Evolutionary conservation across 2,797 vertebrate species (phyloP).

Genomic region (Halcyon badia): DNA sequence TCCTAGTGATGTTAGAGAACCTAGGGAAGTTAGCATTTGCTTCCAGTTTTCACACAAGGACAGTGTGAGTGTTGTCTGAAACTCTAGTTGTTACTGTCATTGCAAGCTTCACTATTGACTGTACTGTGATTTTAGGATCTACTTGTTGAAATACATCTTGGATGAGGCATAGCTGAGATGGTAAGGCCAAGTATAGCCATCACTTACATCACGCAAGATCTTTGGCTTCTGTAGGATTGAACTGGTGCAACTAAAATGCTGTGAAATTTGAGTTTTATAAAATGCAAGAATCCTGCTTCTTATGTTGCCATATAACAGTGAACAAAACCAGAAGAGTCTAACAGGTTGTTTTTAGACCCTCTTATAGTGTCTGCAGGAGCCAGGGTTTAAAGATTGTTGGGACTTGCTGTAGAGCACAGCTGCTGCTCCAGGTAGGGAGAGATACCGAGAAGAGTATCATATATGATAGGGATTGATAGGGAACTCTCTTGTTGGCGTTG

Average conservation of each 20-base stretch:
- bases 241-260: not conserved
- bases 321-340: not conserved
- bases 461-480: conserved; percentile 45
- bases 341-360: not conserved
- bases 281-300: not conserved
- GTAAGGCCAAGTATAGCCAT: not conserved
- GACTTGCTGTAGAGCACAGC: conserved; percentile 48
- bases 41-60: not conserved
- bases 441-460: not conserved
- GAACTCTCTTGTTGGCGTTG: conserved; percentile 16
- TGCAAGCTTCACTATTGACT: not conserved
- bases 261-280: not conserved
- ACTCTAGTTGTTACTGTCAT: not conserved
- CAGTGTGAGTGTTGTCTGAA: not conserved
- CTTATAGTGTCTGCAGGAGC: not conserved
- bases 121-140: not conserved
- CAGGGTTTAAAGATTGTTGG: conserved; percentile 35
- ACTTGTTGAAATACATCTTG: not conserved
- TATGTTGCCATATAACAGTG: not conserved
- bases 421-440: conserved; percentile 18
- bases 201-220: not conserved
- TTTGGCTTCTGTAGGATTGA: not conserved
- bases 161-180: not conserved
- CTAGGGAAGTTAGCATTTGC: not conserved
- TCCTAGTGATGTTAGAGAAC: not conserved